These are phyloP conservation scores for Pangasius larnaudii DNA, from an alignment of 2,797 vertebrate genomes.

Conservation along the genomic window DNA sequence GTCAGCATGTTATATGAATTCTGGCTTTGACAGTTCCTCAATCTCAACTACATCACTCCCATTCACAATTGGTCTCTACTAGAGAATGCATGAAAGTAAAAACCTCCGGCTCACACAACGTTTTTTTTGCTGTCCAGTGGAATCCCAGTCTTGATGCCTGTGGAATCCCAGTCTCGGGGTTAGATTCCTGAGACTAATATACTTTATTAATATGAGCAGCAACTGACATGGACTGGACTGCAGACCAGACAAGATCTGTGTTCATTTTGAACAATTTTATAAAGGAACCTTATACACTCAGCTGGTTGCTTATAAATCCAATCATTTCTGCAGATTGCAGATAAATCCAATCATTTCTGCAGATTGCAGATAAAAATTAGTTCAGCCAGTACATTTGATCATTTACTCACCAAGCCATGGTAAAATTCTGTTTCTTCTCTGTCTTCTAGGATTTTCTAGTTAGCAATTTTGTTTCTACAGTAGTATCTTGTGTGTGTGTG, in stretches of 20 bases:
- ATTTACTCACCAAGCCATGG: background rate
- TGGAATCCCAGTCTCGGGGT: background rate
- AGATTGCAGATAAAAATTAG: background rate
- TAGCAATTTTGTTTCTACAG: background rate
- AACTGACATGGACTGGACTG: background rate
- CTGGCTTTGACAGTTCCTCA: background rate
- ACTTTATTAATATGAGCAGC: background rate
- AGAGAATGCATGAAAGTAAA: background rate
- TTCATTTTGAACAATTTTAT: background rate
- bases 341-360: background rate
- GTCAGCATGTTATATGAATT: background rate
- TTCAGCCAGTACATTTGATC: background rate
- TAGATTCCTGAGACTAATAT: background rate
- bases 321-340: background rate
- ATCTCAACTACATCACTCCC: background rate
- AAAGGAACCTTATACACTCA: background rate
- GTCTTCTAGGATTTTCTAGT: background rate
- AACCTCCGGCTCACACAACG: background rate
- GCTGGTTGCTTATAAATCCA: background rate
- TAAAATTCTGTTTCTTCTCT: background rate
- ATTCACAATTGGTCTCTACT: background rate
- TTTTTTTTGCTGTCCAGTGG: background rate
- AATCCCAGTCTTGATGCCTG: background rate
- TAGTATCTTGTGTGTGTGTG: conserved; percentile 29
- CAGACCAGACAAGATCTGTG: background rate